Percentiles rank a stretch among this genome's conserved stretches.
phyloP scores from a whole-genome alignment of 2,113 vertebrate species.

The Cyanoramphus novaezelandiae region DNA sequence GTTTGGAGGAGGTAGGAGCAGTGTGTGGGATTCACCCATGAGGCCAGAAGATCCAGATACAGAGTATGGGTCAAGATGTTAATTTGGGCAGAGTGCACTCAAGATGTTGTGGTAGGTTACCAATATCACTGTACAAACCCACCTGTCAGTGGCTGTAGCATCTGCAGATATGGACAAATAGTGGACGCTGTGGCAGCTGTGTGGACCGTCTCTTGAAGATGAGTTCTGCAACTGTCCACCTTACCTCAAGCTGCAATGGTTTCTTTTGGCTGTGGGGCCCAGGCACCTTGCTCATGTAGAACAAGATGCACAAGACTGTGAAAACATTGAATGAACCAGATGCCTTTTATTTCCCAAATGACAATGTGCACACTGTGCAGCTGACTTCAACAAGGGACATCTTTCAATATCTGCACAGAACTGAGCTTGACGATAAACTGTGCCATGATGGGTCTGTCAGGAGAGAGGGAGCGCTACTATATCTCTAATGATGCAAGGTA shows the following conservation, averaged over 20 bases:
- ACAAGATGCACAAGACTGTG: not conserved
- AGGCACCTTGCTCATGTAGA: not conserved
- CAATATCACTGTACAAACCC: not conserved
- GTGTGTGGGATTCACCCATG: rapidly evolving
- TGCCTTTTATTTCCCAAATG: not conserved
- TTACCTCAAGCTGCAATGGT: not conserved
- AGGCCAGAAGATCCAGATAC: not conserved
- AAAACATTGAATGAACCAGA: not conserved
- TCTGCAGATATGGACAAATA: not conserved
- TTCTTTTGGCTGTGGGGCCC: not conserved
- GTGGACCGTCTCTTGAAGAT: not conserved
- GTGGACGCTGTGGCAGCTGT: not conserved
- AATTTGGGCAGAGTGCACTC: not conserved
- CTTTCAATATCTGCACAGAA: not conserved
- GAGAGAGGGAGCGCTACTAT: not conserved
- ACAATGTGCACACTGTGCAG: not conserved
- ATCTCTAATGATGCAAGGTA: not conserved
- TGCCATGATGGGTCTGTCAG: not conserved
- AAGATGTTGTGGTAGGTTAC: not conserved
- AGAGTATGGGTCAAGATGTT: not conserved
- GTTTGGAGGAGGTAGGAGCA: not conserved
- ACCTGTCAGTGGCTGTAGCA: not conserved
- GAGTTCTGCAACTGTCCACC: not conserved
- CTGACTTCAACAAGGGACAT: not conserved
- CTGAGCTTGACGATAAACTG: rapidly evolving